phyloP scores from a whole-genome alignment of 2,888 invertebrate genomes.

The Hybos culiciformis region DNA sequence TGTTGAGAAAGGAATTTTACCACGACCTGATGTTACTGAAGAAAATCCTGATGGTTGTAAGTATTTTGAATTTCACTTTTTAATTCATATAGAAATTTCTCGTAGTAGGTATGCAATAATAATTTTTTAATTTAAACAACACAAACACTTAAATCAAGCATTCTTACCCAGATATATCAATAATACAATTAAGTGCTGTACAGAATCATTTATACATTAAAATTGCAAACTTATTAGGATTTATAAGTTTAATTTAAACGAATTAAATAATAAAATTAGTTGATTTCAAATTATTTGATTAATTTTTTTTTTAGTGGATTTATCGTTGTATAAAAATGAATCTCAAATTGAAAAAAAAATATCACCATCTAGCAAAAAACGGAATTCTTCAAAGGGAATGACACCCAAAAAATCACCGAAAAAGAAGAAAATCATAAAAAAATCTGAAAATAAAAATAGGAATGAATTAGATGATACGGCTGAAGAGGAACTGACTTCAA shows the following conservation, averaged over 20 bases:
- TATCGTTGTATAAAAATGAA: slow-evolving; percentile 71
- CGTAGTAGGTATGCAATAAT: too few relatives aligned
- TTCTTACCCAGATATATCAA: too few relatives aligned
- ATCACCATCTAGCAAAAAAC: slow-evolving; percentile 5
- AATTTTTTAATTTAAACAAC: too few relatives aligned
- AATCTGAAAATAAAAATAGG: slow-evolving; percentile 17
- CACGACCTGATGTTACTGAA: slow-evolving; percentile 52
- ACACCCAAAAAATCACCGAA: slow-evolving; percentile 8
- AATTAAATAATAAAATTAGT: slow-evolving; percentile 3
- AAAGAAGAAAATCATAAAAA: slow-evolving; percentile 16
- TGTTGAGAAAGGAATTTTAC: slow-evolving; percentile 59
- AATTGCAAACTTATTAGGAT: too few relatives aligned
- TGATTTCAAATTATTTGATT: slow-evolving; percentile 1
- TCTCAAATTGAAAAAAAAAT: slow-evolving; percentile 53
- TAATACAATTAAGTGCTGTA: too few relatives aligned
- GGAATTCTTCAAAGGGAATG: neutral
- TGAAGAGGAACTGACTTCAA: neutral
- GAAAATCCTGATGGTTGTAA: slow-evolving; percentile 76
- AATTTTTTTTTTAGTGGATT: slow-evolving; percentile 49
- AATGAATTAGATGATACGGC: slow-evolving; percentile 17
- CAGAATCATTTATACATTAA: slow-evolving; percentile 3
- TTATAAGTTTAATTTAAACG: too few relatives aligned
- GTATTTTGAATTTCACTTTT: slow-evolving; percentile 28
- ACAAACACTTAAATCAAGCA: too few relatives aligned
- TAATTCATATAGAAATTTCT: neutral